Evolutionary conservation across 2,113 vertebrate genomes (phyloP).

Genomic region (Thalassoma bifasciatum): DNA sequence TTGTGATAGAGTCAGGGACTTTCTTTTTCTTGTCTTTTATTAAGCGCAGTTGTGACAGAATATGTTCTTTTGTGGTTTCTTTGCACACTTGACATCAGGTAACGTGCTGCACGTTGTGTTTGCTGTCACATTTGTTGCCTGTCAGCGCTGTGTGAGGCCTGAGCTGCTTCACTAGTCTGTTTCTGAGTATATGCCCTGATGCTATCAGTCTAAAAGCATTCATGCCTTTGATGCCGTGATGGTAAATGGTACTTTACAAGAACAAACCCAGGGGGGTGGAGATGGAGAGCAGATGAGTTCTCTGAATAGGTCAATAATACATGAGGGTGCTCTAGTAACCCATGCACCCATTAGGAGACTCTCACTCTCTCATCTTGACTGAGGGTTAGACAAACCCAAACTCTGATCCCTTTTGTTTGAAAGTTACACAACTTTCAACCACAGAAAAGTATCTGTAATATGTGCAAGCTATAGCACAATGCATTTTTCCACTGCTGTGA

Average conservation of each 20-base stretch:
- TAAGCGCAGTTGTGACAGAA: constrained; percentile 6
- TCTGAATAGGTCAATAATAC: constrained; percentile 73
- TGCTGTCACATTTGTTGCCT: constrained; percentile 25
- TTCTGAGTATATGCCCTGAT: constrained; percentile 15
- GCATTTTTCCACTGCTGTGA: background rate
- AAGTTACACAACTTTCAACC: background rate
- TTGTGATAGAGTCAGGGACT: background rate
- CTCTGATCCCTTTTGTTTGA: constrained; percentile 1
- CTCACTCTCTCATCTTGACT: constrained; percentile 2
- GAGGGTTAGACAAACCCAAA: constrained; percentile 24
- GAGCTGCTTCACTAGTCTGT: constrained; percentile 52
- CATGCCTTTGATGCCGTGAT: constrained; percentile 28
- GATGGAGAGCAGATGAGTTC: constrained; percentile 46
- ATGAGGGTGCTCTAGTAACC: constrained; percentile 69
- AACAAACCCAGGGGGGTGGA: constrained; percentile 45
- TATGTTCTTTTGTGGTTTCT: constrained; percentile 4
- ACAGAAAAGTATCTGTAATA: background rate
- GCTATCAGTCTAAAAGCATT: constrained; percentile 34
- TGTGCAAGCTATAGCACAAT: background rate
- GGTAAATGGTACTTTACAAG: constrained; percentile 37
- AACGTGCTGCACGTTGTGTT: background rate
- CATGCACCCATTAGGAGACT: constrained; percentile 41
- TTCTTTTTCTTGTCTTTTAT: background rate
- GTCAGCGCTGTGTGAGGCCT: constrained; percentile 43
- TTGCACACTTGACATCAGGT: background rate